phyloP scores from a whole-genome alignment of 2,888 invertebrate species.

The Apocheima hispidaria region DNA sequence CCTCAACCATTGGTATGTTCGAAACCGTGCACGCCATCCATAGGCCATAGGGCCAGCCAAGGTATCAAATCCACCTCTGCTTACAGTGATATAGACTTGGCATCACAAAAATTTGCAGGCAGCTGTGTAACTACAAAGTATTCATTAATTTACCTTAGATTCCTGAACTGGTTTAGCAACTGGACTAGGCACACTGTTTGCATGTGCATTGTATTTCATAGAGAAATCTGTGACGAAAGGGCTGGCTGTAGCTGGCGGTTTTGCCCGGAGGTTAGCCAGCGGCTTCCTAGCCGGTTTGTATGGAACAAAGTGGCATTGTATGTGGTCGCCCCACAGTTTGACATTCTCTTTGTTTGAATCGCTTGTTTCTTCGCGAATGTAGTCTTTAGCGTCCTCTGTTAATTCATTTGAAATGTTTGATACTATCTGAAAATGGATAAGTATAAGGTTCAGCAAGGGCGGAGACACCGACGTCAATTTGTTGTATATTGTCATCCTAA shows the following conservation, averaged over 20 bases:
- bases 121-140: too few relatives aligned
- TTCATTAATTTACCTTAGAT: conserved; percentile 58
- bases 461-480: too few relatives aligned
- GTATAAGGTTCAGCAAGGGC: background rate
- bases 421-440: conserved; percentile 70
- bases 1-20: too few relatives aligned
- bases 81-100: too few relatives aligned
- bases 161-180: conserved; percentile 46
- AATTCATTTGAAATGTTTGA: conserved; percentile 75
- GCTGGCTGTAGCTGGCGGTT: conserved; percentile 69
- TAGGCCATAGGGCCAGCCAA: too few relatives aligned
- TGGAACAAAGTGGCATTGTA: conserved; percentile 73
- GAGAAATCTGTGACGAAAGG: conserved; percentile 79
- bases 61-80: too few relatives aligned
- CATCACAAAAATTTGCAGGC: too few relatives aligned
- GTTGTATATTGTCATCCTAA: too few relatives aligned
- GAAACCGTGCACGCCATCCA: too few relatives aligned
- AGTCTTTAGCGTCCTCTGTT: conserved; percentile 78
- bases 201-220: conserved; percentile 74
- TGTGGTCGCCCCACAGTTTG: conserved; percentile 79
- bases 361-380: conserved; percentile 68
- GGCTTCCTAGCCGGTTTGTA: conserved; percentile 73
- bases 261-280: conserved; percentile 69
- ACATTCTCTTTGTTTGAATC: conserved; percentile 65
- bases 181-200: conserved; percentile 34